phyloP scores from a whole-genome alignment of 2,888 invertebrate species.

The Girardia tigrina region DNA sequence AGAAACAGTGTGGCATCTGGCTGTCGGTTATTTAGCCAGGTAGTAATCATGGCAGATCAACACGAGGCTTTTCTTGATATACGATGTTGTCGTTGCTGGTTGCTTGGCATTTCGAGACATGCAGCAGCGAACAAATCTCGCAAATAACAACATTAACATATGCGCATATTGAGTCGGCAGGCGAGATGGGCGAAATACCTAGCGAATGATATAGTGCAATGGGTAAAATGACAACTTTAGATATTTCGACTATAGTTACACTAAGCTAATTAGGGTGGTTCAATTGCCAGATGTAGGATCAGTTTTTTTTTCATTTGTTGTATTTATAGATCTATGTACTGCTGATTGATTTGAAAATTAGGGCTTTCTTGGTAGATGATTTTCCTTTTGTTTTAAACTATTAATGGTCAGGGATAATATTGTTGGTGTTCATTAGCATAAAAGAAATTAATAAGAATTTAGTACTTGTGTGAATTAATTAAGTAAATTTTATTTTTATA shows the following conservation, averaged over 20 bases:
- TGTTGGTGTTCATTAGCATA: too few relatives aligned
- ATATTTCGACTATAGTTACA: not conserved
- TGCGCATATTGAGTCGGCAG: not conserved
- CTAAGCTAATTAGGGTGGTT: not conserved
- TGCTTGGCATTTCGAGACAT: not conserved
- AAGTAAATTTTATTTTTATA: too few relatives aligned
- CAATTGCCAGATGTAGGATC: not conserved
- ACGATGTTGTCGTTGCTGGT: not conserved
- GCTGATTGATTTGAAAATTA: too few relatives aligned
- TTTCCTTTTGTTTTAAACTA: too few relatives aligned
- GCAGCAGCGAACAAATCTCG: not conserved
- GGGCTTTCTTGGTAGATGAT: too few relatives aligned
- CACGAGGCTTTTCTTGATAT: not conserved
- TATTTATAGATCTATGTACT: too few relatives aligned
- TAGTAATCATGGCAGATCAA: conserved; percentile 3
- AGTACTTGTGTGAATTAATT: too few relatives aligned
- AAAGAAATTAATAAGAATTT: too few relatives aligned
- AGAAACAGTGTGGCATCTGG: conserved; percentile 8
- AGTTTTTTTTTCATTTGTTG: too few relatives aligned
- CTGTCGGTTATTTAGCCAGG: conserved; percentile 12
- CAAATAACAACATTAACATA: not conserved
- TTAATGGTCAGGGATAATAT: too few relatives aligned
- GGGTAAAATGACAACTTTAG: conserved; percentile 23
- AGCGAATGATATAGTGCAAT: not conserved
- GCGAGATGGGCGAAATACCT: not conserved